Evolutionary conservation across 2,113 vertebrate genomes (phyloP).

Genomic region (Tyto alba): DNA sequence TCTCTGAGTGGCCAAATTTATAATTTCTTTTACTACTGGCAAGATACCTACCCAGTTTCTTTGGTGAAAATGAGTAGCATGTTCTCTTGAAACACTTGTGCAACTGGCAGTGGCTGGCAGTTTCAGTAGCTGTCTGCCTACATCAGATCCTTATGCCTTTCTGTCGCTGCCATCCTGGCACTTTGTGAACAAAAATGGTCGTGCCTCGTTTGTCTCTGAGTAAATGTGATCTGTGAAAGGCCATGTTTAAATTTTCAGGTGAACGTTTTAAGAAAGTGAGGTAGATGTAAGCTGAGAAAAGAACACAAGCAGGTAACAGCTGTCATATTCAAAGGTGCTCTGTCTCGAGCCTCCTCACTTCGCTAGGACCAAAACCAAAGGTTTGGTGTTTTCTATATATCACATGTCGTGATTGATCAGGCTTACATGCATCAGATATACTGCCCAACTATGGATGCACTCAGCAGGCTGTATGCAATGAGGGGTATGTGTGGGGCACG

Average conservation of each 20-base stretch:
- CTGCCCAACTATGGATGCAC: not conserved
- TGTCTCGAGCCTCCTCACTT: not conserved
- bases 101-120: not conserved
- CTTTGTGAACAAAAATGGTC: not conserved
- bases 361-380: not conserved
- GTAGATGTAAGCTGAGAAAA: not conserved
- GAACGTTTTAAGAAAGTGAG: not conserved
- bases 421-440: not conserved
- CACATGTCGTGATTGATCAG: rapidly evolving
- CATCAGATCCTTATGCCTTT: not conserved
- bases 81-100: not conserved
- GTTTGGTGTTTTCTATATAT: not conserved
- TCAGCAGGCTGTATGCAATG: not conserved
- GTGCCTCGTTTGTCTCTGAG: not conserved
- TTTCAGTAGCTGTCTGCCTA: not conserved
- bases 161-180: not conserved
- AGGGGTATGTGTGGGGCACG: not conserved
- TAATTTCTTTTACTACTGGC: not conserved
- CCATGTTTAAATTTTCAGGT: not conserved
- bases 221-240: not conserved
- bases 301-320: not conserved
- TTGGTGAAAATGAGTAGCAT: not conserved
- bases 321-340: not conserved
- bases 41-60: not conserved
- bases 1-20: not conserved